These are phyloP conservation scores for Syrmaticus mikado DNA, from an alignment of 2,113 vertebrate species.

Conservation along the genomic window DNA sequence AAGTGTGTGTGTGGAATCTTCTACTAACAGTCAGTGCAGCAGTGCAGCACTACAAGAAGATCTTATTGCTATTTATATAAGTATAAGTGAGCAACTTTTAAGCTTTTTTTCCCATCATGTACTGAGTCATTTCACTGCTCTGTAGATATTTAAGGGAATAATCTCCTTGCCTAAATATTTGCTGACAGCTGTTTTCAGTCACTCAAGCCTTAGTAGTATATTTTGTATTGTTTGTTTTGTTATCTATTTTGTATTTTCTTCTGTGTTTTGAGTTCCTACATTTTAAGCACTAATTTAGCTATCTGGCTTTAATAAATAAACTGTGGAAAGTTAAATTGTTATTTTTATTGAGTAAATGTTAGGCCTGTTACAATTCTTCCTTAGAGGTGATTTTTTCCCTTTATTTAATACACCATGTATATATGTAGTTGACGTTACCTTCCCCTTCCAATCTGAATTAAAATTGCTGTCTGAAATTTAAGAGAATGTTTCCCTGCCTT, in stretches of 20 bases:
- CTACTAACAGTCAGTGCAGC: not conserved
- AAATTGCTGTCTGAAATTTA: not conserved
- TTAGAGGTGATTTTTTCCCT: not conserved
- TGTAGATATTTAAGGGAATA: not conserved
- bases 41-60: not conserved
- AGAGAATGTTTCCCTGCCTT: not conserved
- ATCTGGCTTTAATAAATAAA: not conserved
- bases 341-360: not conserved
- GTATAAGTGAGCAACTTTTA: not conserved
- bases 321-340: not conserved
- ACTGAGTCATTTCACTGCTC: not conserved
- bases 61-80: not conserved
- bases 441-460: fast-evolving
- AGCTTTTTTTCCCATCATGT: fast-evolving
- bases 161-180: not conserved
- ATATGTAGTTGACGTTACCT: not conserved
- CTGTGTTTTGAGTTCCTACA: not conserved
- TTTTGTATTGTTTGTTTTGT: not conserved
- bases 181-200: not conserved
- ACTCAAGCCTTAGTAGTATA: not conserved
- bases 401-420: not conserved
- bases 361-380: not conserved
- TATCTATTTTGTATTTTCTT: not conserved
- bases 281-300: not conserved
- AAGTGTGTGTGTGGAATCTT: not conserved